Evolutionary conservation across 2,797 vertebrate species (phyloP).

Genomic region (Hoplostethus mediterraneus): DNA sequence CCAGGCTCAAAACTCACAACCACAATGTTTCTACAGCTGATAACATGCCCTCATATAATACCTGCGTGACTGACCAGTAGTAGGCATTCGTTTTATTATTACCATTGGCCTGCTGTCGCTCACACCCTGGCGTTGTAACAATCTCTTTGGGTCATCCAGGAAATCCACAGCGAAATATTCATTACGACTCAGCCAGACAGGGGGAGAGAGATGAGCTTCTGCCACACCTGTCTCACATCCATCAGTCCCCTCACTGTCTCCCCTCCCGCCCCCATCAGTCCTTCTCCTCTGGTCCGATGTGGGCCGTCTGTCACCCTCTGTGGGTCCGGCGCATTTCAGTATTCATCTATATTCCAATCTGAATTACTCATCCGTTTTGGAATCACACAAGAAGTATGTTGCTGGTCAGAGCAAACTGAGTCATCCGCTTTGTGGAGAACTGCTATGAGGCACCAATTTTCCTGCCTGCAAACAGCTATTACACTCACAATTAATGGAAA

Average conservation of each 20-base stretch:
- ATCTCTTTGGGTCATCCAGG: slow-evolving; percentile 56
- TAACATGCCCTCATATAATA: slow-evolving; percentile 23
- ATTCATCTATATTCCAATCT: slow-evolving; percentile 36
- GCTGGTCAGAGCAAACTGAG: slow-evolving; percentile 31
- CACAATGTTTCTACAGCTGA: slow-evolving; percentile 4
- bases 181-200: slow-evolving; percentile 60
- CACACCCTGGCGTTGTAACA: slow-evolving; percentile 45
- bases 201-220: slow-evolving; percentile 67
- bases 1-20: background rate
- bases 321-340: slow-evolving; percentile 14
- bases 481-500: too few relatives aligned
- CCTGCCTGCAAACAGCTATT: too few relatives aligned
- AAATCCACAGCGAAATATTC: slow-evolving; percentile 40
- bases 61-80: slow-evolving; percentile 30
- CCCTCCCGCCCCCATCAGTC: slow-evolving; percentile 11
- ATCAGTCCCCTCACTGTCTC: slow-evolving; percentile 49
- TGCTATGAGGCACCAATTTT: background rate
- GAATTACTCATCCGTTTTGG: slow-evolving; percentile 42
- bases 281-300: slow-evolving; percentile 21
- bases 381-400: slow-evolving; percentile 37
- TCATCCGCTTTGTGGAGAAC: slow-evolving; percentile 36
- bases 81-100: slow-evolving; percentile 29
- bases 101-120: slow-evolving; percentile 57
- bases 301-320: slow-evolving; percentile 21
- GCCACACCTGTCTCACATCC: slow-evolving; percentile 63